Evolutionary conservation across 2,888 invertebrate species (phyloP), one percentile per base, ranked within the genome.

Genomic region (Oscheius sp.): DNA sequence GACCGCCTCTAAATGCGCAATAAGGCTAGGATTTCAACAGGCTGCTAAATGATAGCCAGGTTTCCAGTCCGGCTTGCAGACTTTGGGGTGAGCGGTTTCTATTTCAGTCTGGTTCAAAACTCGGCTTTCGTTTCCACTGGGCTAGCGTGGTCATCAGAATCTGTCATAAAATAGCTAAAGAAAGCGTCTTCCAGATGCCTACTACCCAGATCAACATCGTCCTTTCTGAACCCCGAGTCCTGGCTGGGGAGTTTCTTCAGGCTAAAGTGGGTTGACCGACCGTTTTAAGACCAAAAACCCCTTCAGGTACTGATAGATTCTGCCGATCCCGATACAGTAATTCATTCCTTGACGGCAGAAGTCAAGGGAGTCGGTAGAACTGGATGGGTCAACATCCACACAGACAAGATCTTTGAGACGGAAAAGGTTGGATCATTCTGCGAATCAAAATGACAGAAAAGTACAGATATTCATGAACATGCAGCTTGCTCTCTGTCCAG

Each of bases 331-430:
- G 86, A 86, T 66, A 87, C 85, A 2, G 74, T 86, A 11, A 79
- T 83, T 48, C 80, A 81, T 11, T 77, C 79, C n/a, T 75, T 84
- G 48, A 77, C 70, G 9, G 82, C 79, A 3, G 82, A 82, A 53
- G 75, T 82, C 7, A 77, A 76, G 55, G 82, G 82, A 68, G 74
- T 82, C 10, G 88, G 86, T 2, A 70, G 83, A 42, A 85, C 86
- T 13, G 88, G 88, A 59, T 88, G 88, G 88, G 85, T 88, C 7
- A 88, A 88, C 72, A 85, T 88, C 48, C 87, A 88, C 70, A 88
- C 88, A 1, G 88, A 88, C 60, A 88, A 88, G 70, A 88, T 88
- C 11, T 88, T 85, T 74, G 88, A 88, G 63, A 88, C 86, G 1
- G 88, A 88, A 62, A 86, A 83, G 76, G 87, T 86, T 29, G 21